Conservation (phyloP, 1,140 invertebrate species). For the Thereuonema tuberculata region DNA sequence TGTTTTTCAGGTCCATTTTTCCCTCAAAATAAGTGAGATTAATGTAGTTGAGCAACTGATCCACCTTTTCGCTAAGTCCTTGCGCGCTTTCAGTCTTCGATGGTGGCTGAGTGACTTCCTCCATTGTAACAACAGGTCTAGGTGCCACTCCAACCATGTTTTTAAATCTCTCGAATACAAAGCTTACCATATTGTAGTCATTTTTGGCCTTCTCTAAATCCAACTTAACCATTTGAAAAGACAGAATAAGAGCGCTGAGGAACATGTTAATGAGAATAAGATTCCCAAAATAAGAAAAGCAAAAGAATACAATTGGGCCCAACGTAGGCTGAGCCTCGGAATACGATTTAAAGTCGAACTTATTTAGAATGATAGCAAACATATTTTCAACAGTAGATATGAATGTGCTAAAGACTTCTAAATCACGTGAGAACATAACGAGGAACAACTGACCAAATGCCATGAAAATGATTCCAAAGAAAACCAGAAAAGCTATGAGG, state of each 20-base stretch:
- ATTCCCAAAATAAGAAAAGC: constrained; percentile 37
- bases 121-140: background rate
- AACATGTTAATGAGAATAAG: constrained; percentile 44
- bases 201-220: constrained; percentile 23
- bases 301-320: constrained; percentile 38
- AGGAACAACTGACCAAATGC: constrained; percentile 38
- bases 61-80: constrained; percentile 34
- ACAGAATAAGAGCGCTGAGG: constrained; percentile 41
- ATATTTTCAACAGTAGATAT: constrained; percentile 35
- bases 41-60: constrained; percentile 32
- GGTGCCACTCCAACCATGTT: constrained; percentile 14
- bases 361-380: constrained; percentile 42
- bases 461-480: constrained; percentile 30
- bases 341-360: constrained; percentile 39
- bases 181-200: constrained; percentile 27
- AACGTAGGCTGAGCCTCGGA: constrained; percentile 31
- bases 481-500: constrained; percentile 29
- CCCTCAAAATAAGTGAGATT: constrained; percentile 33
- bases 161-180: constrained; percentile 22
- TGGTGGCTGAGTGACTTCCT: constrained; percentile 11
- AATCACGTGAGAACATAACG: constrained; percentile 32
- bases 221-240: constrained; percentile 31
- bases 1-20: constrained; percentile 23
- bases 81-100: too few relatives aligned
- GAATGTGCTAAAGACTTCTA: constrained; percentile 36